phyloP scores from a whole-genome alignment of 2,888 invertebrate genomes.

The Ephialtes manifestator region DNA sequence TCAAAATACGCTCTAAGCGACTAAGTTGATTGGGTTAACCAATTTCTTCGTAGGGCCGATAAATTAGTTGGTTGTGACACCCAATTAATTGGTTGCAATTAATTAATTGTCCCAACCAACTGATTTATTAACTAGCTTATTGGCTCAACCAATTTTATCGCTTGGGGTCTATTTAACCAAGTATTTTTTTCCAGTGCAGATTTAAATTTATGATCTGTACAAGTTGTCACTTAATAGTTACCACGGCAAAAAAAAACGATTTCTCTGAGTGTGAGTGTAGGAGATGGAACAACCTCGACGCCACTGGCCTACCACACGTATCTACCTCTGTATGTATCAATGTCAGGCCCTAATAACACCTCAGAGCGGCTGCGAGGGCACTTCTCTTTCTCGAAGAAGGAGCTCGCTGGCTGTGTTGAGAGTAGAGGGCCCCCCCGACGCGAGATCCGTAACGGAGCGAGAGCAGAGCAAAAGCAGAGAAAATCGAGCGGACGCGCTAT shows the following conservation, averaged over 20 bases:
- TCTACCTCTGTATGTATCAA: constrained; percentile 81
- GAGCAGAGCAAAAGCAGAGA: constrained; percentile 36
- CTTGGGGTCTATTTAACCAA: no score
- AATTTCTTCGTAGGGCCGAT: no score
- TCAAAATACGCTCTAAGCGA: no score
- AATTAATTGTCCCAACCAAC: no score
- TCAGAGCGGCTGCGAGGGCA: constrained; percentile 62
- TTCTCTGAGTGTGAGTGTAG: neutral
- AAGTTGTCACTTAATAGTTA: neutral
- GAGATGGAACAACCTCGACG: constrained; percentile 34
- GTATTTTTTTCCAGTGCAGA: no score
- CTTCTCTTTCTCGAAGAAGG: constrained; percentile 66
- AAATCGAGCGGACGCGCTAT: constrained; percentile 67
- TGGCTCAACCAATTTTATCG: no score
- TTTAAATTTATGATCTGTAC: neutral
- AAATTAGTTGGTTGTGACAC: no score
- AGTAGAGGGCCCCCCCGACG: constrained; percentile 56
- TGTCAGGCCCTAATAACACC: constrained; percentile 83
- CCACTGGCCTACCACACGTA: constrained; percentile 28
- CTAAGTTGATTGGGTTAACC: no score
- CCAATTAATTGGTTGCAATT: no score
- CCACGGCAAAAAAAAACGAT: neutral
- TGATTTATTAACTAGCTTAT: no score
- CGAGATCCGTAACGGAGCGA: constrained; percentile 62
- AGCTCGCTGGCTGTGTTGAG: constrained; percentile 47